These are phyloP conservation scores for Chloebia gouldiae DNA, from an alignment of 2,113 vertebrate species.

Conservation along the genomic window DNA sequence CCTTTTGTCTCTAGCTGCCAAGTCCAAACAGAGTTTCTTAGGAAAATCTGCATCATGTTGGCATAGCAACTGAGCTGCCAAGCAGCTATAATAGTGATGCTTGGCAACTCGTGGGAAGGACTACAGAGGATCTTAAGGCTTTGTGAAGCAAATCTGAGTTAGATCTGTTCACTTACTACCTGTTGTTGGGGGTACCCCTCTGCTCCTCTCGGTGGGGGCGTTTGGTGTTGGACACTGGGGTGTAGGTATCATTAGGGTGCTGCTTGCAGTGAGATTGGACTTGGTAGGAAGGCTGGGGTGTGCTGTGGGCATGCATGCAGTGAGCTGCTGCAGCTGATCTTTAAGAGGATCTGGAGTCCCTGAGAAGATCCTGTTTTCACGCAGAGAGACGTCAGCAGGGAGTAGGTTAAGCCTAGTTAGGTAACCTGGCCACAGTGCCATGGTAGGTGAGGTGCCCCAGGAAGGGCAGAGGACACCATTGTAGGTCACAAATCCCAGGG, in stretches of 20 bases:
- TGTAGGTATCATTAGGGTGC: background rate
- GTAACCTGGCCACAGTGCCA: background rate
- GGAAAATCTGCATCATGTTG: conserved; percentile 63
- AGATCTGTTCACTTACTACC: background rate
- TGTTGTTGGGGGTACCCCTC: background rate
- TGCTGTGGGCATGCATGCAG: background rate
- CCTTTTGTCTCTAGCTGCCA: conserved; percentile 61
- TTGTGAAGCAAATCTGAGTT: background rate
- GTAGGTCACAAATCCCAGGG: background rate
- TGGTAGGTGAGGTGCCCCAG: background rate
- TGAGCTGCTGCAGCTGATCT: conserved; percentile 17
- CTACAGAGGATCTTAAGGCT: background rate
- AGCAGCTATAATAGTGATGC: conserved; percentile 10
- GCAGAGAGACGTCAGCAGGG: conserved; percentile 29
- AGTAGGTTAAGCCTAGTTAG: conserved; percentile 59
- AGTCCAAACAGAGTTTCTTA: conserved; percentile 55
- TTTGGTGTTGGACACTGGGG: background rate
- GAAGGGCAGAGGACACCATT: background rate
- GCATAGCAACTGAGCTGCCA: conserved; percentile 65
- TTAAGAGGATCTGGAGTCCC: conserved; percentile 31
- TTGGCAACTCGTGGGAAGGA: conserved; percentile 15
- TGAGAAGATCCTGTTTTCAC: background rate
- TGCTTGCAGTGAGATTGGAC: background rate
- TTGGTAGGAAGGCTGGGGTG: background rate
- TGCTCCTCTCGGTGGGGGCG: rapidly evolving